A percentile compares a stretch with the other conserved stretches of the same genome.
phyloP scores from a whole-genome alignment of 1,140 invertebrate species.

The Schlechtendalia chinensis region DNA sequence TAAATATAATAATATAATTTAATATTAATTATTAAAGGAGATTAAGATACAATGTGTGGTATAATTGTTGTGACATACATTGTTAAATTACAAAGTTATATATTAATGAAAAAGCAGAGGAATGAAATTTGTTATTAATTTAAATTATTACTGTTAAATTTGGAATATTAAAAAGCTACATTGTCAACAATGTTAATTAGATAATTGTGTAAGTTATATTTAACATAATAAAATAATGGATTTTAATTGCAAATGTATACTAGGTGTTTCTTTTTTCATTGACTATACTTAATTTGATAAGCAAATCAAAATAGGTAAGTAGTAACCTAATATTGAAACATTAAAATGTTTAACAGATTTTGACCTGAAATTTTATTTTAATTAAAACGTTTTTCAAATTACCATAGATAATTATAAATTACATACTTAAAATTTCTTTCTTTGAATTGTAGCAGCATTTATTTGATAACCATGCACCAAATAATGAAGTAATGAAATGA shows the following conservation, averaged over 20 bases:
- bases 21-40: no score
- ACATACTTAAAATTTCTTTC: not conserved
- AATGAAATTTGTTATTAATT: no score
- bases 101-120: no score
- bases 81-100: no score
- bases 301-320: not conserved
- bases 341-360: not conserved
- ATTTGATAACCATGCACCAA: not conserved
- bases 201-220: no score
- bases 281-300: not conserved
- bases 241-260: no score
- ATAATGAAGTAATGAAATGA: not conserved
- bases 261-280: no score
- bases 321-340: not conserved
- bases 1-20: constrained; percentile 2
- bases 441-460: not conserved
- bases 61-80: not conserved
- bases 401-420: not conserved
- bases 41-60: no score
- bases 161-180: no score
- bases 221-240: no score
- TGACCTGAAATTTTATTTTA: not conserved
- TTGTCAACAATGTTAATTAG: no score
- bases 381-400: not conserved
- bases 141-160: no score